Evolutionary conservation across 2,113 vertebrate species (phyloP).

Genomic region (Corythoichthys haematopterus): DNA sequence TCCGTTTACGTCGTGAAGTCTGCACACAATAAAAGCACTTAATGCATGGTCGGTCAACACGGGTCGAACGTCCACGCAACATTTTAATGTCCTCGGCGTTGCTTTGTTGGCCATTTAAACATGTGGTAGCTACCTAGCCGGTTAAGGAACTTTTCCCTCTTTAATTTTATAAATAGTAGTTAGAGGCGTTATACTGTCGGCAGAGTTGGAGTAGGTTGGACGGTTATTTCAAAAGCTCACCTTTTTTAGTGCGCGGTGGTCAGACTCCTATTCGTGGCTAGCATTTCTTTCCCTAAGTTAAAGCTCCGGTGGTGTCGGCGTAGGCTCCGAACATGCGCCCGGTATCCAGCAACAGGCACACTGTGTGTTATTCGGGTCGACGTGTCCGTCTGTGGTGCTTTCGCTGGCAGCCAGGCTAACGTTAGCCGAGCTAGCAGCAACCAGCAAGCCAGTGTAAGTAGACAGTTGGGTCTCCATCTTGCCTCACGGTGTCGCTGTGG

Average conservation of each 20-base stretch:
- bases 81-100: not conserved
- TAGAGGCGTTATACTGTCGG: not conserved
- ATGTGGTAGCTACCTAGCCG: not conserved
- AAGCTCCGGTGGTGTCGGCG: not conserved
- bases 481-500: slow-evolving; percentile 2
- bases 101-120: not conserved
- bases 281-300: not conserved
- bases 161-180: not conserved
- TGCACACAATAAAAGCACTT: not conserved
- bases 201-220: not conserved
- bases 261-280: not conserved
- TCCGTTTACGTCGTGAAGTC: not conserved
- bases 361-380: not conserved
- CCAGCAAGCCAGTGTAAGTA: not conserved
- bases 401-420: not conserved
- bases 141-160: not conserved
- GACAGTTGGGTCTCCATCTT: not conserved
- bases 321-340: not conserved
- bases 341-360: not conserved
- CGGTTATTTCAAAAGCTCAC: slow-evolving; percentile 3
- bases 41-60: not conserved
- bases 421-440: not conserved
- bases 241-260: slow-evolving; percentile 1
- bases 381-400: slow-evolving; percentile 1
- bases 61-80: not conserved